These are phyloP conservation scores for Corythornis leucogaster DNA, from an alignment of 2,797 vertebrate genomes.

Conservation along the genomic window DNA sequence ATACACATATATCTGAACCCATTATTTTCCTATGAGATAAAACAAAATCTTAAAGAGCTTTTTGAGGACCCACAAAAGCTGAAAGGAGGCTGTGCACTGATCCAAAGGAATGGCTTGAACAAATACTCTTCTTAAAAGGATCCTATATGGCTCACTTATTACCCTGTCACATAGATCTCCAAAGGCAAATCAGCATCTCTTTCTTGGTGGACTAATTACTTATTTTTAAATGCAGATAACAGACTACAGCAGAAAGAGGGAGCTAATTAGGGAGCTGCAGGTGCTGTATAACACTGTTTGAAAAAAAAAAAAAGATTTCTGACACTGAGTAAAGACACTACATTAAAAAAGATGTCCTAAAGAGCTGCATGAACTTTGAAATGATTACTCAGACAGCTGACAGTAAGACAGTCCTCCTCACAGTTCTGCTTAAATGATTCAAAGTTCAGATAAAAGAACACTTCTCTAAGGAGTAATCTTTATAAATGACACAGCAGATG, in stretches of 20 bases:
- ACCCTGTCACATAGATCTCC: not conserved
- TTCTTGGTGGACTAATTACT: not conserved
- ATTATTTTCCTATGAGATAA: not conserved
- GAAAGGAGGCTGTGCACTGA: not conserved
- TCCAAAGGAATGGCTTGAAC: not conserved
- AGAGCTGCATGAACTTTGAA: constrained; percentile 1
- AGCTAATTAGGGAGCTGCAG: not conserved
- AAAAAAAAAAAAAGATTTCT: not conserved
- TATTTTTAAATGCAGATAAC: not conserved
- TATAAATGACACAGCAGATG: constrained; percentile 34
- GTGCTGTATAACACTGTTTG: not conserved
- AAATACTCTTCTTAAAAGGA: not conserved
- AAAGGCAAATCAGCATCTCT: not conserved
- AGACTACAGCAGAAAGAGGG: not conserved
- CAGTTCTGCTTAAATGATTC: constrained; percentile 16
- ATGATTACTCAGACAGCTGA: not conserved
- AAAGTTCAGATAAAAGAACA: constrained; percentile 25
- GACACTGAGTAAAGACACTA: not conserved
- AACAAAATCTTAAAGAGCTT: not conserved
- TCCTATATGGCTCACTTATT: not conserved
- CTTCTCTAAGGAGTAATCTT: not conserved
- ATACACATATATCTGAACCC: not conserved
- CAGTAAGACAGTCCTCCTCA: not conserved
- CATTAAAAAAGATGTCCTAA: not conserved
- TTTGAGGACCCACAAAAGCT: not conserved